Percentiles rank a stretch among this genome's conserved stretches.
Evolutionary conservation across 2,888 invertebrate genomes (phyloP).

Genomic region (Apamea crenata): DNA sequence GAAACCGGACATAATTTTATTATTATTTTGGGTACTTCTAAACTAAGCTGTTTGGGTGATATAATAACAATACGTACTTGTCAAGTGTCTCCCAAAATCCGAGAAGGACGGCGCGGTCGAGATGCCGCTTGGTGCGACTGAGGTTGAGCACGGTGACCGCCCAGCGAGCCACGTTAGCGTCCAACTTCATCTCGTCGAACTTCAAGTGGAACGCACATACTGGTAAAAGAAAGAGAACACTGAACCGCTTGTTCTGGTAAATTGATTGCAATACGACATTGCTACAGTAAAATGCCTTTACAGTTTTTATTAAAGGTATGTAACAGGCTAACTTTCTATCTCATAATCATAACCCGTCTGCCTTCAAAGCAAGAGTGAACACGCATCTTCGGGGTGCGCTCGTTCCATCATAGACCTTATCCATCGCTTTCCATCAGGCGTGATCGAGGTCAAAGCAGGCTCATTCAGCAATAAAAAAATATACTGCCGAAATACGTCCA

Average conservation of each 20-base stretch:
- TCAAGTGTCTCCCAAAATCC: constrained; percentile 99
- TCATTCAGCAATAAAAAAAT: too few species aligned
- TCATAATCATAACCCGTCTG: too few species aligned
- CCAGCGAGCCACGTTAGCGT: constrained; percentile 99
- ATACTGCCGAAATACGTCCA: too few species aligned
- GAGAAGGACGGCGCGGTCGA: constrained; percentile 98
- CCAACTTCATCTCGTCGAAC: constrained; percentile 98
- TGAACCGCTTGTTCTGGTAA: background rate
- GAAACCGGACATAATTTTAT: too few species aligned
- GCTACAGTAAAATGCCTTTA: background rate
- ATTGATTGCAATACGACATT: background rate
- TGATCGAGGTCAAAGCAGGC: too few species aligned
- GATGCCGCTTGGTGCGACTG: constrained; percentile 97
- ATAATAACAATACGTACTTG: constrained; percentile 91
- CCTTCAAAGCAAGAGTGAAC: too few species aligned
- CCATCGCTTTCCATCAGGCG: too few species aligned
- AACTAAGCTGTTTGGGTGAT: background rate
- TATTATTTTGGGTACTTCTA: too few species aligned
- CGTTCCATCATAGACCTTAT: too few species aligned
- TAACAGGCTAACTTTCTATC: background rate
- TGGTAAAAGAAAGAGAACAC: constrained; percentile 82
- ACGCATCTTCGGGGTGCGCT: too few species aligned
- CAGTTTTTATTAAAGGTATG: background rate
- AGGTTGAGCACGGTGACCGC: constrained; percentile 98
- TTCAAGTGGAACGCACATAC: constrained; percentile 99